Evolutionary conservation across 2,888 invertebrate species (phyloP).

Genomic region (Lacanobia wlatinum): DNA sequence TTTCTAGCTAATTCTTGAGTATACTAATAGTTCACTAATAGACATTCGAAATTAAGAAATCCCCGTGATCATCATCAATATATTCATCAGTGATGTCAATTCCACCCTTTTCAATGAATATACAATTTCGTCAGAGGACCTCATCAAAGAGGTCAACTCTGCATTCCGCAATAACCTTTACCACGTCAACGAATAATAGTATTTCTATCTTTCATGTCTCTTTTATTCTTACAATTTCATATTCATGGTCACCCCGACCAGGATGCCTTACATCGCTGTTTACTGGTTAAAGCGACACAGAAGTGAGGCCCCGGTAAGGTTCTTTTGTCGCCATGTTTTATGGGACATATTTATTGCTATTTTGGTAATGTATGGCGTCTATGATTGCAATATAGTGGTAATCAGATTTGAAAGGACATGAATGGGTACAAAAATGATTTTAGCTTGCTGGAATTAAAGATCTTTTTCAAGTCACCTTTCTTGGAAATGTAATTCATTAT

Average conservation of each 20-base stretch:
- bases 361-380: slow-evolving; percentile 8
- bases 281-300: slow-evolving; percentile 33
- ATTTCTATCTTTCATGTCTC: not conserved
- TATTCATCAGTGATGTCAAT: too few species aligned
- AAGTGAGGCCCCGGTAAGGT: slow-evolving; percentile 28
- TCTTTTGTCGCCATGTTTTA: slow-evolving; percentile 51
- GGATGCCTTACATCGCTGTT: slow-evolving; percentile 37
- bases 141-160: not conserved
- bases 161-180: not conserved
- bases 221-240: not conserved
- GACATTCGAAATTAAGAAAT: not conserved
- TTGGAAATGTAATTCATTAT: not conserved
- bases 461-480: not conserved
- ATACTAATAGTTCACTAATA: not conserved
- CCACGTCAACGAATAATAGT: not conserved
- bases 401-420: not conserved
- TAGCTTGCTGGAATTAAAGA: not conserved
- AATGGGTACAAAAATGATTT: not conserved
- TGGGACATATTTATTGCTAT: slow-evolving; percentile 50
- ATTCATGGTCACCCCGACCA: slow-evolving; percentile 33
- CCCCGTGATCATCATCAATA: not conserved
- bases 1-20: not conserved
- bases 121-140: not conserved
- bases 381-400: not conserved
- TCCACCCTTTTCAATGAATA: too few species aligned